A percentile compares a stretch with the other conserved stretches of the same genome.
Evolutionary conservation across 2,888 invertebrate genomes (phyloP).

Genomic region (Colletes collaris): DNA sequence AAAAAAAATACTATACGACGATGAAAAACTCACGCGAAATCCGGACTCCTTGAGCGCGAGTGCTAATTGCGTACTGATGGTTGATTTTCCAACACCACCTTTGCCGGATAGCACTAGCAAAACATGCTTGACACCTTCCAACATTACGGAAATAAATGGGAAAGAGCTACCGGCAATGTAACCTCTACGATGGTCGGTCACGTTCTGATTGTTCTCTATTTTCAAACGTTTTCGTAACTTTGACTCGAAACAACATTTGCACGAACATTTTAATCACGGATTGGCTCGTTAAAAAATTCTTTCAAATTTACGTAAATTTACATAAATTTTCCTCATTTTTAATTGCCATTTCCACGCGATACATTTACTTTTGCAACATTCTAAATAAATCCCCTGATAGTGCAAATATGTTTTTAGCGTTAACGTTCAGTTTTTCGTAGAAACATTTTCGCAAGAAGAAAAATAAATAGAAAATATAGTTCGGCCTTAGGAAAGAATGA

Average conservation of each 20-base stretch:
- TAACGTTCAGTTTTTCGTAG: background rate
- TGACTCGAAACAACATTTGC: background rate
- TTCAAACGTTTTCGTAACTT: background rate
- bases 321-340: background rate
- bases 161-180: constrained; percentile 45
- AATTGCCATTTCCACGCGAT: background rate
- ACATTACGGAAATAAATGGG: constrained; percentile 84
- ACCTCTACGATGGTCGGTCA: constrained; percentile 41
- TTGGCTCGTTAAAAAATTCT: background rate
- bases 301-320: background rate
- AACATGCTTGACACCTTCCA: constrained; percentile 92
- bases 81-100: constrained; percentile 99
- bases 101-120: constrained; percentile 98
- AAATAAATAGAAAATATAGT: background rate
- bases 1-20: constrained; percentile 5
- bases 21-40: constrained; percentile 87
- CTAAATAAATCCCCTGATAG: background rate
- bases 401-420: background rate
- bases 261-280: background rate
- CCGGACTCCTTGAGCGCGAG: constrained; percentile 91
- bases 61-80: constrained; percentile 96
- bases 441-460: background rate
- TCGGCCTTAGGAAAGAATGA: too few relatives aligned
- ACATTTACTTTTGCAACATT: background rate
- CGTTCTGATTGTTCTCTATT: constrained; percentile 31